Percentiles rank a stretch among this genome's conserved stretches.
Evolutionary conservation across 2,888 invertebrate genomes (phyloP).

Genomic region (Zootermopsis nevadensis): DNA sequence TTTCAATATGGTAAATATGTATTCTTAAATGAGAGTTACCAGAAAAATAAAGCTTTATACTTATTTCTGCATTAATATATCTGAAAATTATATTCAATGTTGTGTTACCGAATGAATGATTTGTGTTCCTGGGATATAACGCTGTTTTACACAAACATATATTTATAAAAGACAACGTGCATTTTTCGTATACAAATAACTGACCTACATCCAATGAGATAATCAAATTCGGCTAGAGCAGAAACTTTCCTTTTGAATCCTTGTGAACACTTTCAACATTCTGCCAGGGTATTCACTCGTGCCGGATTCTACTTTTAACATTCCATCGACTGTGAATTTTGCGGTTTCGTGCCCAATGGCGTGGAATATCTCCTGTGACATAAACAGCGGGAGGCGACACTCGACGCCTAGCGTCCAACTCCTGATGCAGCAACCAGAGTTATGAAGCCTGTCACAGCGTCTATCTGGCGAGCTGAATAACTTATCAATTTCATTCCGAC

Average conservation of each 20-base stretch:
- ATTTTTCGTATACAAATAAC: too few relatives aligned
- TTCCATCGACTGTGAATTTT: conserved; percentile 26
- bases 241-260: background rate
- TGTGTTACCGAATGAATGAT: too few relatives aligned
- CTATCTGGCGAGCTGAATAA: conserved; percentile 42
- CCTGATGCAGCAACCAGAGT: conserved; percentile 16
- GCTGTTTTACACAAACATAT: too few relatives aligned
- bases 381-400: conserved; percentile 39
- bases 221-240: too few relatives aligned
- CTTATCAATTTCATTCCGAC: conserved; percentile 45
- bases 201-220: too few relatives aligned
- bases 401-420: conserved; percentile 19
- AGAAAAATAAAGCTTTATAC: too few relatives aligned
- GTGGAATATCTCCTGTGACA: conserved; percentile 46
- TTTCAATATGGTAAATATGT: too few relatives aligned
- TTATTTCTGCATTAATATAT: too few relatives aligned
- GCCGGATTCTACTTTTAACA: conserved; percentile 12
- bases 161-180: too few relatives aligned
- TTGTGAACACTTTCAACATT: background rate
- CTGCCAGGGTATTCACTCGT: background rate
- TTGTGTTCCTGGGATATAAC: too few relatives aligned
- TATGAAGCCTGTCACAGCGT: conserved; percentile 43
- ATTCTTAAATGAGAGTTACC: too few relatives aligned
- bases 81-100: too few relatives aligned
- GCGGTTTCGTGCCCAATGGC: conserved; percentile 41